These are phyloP conservation scores for Apocrypta bakeri DNA, from an alignment of 1,140 invertebrate species.

Conservation along the genomic window DNA sequence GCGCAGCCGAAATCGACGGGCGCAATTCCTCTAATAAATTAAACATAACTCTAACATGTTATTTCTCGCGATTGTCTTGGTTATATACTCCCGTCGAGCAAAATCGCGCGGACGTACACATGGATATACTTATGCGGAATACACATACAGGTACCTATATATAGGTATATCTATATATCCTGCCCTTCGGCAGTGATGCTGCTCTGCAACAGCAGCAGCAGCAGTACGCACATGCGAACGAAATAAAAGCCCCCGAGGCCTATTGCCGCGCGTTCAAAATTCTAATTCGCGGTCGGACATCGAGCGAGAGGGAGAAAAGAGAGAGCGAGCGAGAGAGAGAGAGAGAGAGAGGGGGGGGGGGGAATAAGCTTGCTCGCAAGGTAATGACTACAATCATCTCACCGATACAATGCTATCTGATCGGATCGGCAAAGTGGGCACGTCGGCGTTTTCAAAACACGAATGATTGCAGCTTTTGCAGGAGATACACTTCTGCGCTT, in stretches of 20 bases:
- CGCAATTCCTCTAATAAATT: conserved; percentile 45
- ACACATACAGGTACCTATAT: neutral
- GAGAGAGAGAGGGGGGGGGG: neutral
- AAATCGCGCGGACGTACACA: no score
- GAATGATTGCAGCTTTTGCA: conserved; percentile 63
- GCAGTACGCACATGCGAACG: neutral
- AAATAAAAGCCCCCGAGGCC: conserved; percentile 20
- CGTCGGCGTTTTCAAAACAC: conserved; percentile 65
- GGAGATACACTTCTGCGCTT: neutral
- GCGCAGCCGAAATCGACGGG: conserved; percentile 9
- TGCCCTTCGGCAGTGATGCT: neutral
- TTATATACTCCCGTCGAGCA: no score
- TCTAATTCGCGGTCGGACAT: conserved; percentile 66
- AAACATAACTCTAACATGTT: conserved; percentile 36
- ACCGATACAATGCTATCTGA: conserved; percentile 69
- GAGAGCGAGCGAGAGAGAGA: neutral
- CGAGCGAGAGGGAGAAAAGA: neutral
- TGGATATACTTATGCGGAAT: neutral
- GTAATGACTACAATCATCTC: conserved; percentile 72
- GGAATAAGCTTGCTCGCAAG: conserved; percentile 11
- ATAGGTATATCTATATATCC: no score
- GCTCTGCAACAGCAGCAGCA: neutral
- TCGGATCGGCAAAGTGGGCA: conserved; percentile 64
- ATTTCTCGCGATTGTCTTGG: conserved; percentile 47
- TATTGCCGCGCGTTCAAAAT: conserved; percentile 59